These are phyloP conservation scores for Physella acuta DNA, from an alignment of 1,140 invertebrate genomes.

Conservation along the genomic window DNA sequence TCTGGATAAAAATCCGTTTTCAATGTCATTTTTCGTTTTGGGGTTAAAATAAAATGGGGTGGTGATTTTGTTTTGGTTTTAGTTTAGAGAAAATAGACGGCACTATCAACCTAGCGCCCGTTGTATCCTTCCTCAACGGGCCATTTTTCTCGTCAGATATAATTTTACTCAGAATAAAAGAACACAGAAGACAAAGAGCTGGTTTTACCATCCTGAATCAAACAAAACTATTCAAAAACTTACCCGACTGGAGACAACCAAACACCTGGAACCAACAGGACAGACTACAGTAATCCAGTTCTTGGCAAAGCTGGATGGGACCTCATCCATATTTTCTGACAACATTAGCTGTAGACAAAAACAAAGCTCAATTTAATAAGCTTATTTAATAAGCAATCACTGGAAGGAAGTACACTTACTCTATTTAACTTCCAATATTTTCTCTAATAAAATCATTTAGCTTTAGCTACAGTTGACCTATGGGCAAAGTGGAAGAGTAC, in stretches of 20 bases:
- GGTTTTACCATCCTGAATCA: neutral
- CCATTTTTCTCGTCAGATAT: too few species aligned
- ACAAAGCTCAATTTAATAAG: neutral
- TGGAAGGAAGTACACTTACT: neutral
- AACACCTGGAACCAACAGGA: conserved; percentile 14
- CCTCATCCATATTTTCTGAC: conserved; percentile 21
- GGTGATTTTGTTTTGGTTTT: too few species aligned
- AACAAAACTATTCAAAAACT: neutral
- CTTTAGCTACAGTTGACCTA: neutral
- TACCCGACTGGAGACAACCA: conserved; percentile 18
- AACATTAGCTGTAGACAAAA: conserved; percentile 4
- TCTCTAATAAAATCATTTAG: neutral
- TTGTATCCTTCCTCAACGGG: too few species aligned
- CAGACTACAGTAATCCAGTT: conserved; percentile 17
- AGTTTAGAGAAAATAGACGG: too few species aligned
- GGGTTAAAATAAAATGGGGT: too few species aligned
- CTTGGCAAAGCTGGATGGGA: conserved; percentile 21
- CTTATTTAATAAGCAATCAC: neutral
- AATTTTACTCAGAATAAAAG: too few species aligned
- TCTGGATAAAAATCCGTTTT: too few species aligned
- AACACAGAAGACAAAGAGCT: too few species aligned
- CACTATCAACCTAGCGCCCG: too few species aligned
- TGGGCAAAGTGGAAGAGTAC: too few species aligned
- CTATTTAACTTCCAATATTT: neutral
- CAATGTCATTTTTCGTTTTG: too few species aligned